Conservation (phyloP, 1,140 invertebrate genomes). For the Battus philenor region DNA sequence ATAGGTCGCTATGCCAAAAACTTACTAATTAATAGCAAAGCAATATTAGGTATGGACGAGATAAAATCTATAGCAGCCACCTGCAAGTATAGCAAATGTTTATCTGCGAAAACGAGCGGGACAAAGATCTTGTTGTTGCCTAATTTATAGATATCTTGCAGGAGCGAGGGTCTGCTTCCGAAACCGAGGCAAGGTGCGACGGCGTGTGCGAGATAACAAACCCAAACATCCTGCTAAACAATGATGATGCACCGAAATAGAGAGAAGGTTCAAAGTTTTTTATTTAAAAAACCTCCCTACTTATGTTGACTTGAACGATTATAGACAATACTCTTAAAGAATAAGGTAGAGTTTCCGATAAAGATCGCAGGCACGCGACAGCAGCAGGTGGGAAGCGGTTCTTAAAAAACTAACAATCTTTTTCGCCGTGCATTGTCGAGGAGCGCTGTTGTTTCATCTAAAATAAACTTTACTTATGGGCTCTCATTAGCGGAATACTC, state of each 20-base stretch:
- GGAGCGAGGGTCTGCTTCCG: constrained; percentile 43
- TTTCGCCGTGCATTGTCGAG: constrained; percentile 54
- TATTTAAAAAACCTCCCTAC: constrained; percentile 50
- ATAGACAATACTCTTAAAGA: constrained; percentile 16
- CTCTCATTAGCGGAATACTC: constrained; percentile 13
- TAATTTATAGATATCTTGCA: constrained; percentile 59
- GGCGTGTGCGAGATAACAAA: constrained; percentile 69
- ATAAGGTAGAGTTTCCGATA: constrained; percentile 24
- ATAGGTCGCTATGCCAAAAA: constrained; percentile 6
- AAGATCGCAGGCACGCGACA: constrained; percentile 55
- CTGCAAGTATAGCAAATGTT: constrained; percentile 50
- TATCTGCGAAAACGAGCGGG: constrained; percentile 55
- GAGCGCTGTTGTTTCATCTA: constrained; percentile 47
- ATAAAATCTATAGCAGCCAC: constrained; percentile 49
- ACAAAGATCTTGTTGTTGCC: constrained; percentile 58
- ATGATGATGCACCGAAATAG: constrained; percentile 49
- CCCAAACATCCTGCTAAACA: constrained; percentile 64
- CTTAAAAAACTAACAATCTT: constrained; percentile 71
- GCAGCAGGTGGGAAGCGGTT: constrained; percentile 64
- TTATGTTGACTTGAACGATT: constrained; percentile 9
- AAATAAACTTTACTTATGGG: constrained; percentile 28
- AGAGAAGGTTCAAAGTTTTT: constrained; percentile 49
- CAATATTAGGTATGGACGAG: constrained; percentile 42
- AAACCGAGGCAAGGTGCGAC: constrained; percentile 54
- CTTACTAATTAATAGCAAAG: constrained; percentile 43